Evolutionary conservation across 2,113 vertebrate genomes (phyloP), one percentile per base, ranked within the genome.

Genomic region (Lamprologus ornatipinnis): DNA sequence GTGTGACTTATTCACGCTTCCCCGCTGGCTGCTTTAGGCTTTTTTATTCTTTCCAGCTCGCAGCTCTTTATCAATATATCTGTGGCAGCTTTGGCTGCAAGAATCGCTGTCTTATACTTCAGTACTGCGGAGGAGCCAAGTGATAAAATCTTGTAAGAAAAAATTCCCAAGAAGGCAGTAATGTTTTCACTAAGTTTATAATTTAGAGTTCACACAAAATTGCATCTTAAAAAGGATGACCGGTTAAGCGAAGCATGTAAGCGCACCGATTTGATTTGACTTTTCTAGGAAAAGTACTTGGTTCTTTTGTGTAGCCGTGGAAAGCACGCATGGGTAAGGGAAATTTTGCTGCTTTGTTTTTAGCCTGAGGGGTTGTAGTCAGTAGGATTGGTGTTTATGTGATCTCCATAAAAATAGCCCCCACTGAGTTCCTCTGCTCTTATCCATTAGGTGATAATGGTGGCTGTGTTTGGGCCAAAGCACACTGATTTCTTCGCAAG

Each of bases 391-490:
- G 88, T 93, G 92, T 94, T 88, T 83, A 73, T 55, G 63, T 70
- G 91, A 96, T 96, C 94, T 93, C 92, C 95, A 95, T 95, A 91
- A 94, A 75, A 96, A 96, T 95, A 94, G 86, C 91, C 84, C 68
- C 90, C 92, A 91, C 92, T 94, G 93, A 95, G 93, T 92, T 91
- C 87, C 87, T 68, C 81, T 85, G 91, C 87, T 94, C 88, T 91
- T 92, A 90, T 94, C 95, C 95, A 95, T 96, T 95, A 95, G 88
- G 92, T 93, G 92, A 91, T 92, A 93, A 94, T 95, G 88, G 93
- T 70, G 70, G 86, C 81, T 88, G 80, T 96, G 94, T 96, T 96
- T 95, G 92, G 94, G 88, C 94, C 94, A 95, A 96, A 96, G 93
- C 96, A 87, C 3, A 65, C 47, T 91, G 92, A 95, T 95, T 94